These are phyloP conservation scores for Noctua pronuba DNA, from an alignment of 2,888 invertebrate genomes.

Conservation along the genomic window DNA sequence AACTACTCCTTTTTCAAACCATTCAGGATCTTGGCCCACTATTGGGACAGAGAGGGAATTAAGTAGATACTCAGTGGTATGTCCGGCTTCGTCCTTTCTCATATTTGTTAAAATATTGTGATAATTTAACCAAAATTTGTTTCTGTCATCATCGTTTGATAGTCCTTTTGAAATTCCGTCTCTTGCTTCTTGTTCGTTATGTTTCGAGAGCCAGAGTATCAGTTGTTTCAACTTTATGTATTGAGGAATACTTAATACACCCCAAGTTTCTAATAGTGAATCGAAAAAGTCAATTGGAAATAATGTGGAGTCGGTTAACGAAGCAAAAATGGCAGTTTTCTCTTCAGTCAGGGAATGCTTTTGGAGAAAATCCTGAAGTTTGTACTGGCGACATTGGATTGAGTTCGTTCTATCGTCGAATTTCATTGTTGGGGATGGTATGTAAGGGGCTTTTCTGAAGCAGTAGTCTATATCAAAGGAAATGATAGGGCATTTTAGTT, in stretches of 20 bases:
- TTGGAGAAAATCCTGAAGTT: conserved; percentile 61
- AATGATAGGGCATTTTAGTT: conserved; percentile 72
- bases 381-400: conserved; percentile 64
- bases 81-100: neutral
- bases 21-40: conserved; percentile 32
- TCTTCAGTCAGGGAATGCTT: conserved; percentile 63
- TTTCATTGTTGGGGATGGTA: conserved; percentile 58
- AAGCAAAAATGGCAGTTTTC: conserved; percentile 68
- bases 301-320: conserved; percentile 65
- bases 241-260: neutral
- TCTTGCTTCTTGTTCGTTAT: conserved; percentile 6
- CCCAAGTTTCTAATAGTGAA: conserved; percentile 54
- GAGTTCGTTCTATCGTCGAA: conserved; percentile 32
- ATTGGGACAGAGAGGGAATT: neutral
- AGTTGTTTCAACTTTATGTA: neutral
- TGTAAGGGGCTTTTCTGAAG: conserved; percentile 71
- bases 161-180: conserved; percentile 20
- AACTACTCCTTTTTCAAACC: conserved; percentile 63
- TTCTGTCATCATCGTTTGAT: conserved; percentile 7
- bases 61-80: conserved; percentile 35
- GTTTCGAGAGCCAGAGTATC: conserved; percentile 41
- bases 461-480: conserved; percentile 72
- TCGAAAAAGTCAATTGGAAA: conserved; percentile 65
- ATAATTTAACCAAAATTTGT: conserved; percentile 38
- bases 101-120: conserved; percentile 32